phyloP scores from a whole-genome alignment of 2,797 vertebrate species.

The Cossypha heuglini region DNA sequence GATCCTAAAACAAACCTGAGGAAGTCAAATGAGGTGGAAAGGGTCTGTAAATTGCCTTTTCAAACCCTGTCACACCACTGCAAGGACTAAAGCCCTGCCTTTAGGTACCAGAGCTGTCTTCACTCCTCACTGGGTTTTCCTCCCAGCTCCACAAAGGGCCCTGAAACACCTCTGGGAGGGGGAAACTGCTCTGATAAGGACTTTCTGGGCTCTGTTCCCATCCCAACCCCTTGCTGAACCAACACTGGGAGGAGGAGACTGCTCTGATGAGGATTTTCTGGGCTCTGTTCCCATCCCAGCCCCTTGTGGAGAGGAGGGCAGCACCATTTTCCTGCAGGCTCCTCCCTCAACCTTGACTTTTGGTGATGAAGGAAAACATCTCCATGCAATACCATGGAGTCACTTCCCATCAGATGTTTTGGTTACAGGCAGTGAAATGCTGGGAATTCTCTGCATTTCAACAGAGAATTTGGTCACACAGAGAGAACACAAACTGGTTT shows the following conservation, averaged over 20 bases:
- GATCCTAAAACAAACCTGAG: not conserved
- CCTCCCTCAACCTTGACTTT: not conserved
- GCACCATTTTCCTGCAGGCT: not conserved
- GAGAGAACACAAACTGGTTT: not conserved
- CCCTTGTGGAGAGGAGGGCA: not conserved
- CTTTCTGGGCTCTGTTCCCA: not conserved
- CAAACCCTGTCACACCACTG: not conserved
- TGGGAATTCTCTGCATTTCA: not conserved
- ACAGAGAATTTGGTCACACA: not conserved
- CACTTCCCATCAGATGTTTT: not conserved
- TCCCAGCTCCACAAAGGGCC: not conserved
- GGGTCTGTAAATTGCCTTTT: not conserved
- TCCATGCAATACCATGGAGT: rapidly evolving
- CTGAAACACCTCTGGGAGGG: not conserved
- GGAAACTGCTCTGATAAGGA: not conserved
- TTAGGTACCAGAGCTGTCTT: not conserved
- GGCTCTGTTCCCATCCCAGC: not conserved
- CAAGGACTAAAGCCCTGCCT: not conserved
- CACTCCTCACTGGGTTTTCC: not conserved
- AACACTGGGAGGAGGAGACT: not conserved
- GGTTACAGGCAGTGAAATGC: rapidly evolving
- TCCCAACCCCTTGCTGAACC: not conserved
- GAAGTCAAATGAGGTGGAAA: not conserved
- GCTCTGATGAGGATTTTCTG: not conserved
- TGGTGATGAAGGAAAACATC: not conserved